Evolutionary conservation across 2,797 vertebrate genomes (phyloP).

Genomic region (Australoheros facetus): DNA sequence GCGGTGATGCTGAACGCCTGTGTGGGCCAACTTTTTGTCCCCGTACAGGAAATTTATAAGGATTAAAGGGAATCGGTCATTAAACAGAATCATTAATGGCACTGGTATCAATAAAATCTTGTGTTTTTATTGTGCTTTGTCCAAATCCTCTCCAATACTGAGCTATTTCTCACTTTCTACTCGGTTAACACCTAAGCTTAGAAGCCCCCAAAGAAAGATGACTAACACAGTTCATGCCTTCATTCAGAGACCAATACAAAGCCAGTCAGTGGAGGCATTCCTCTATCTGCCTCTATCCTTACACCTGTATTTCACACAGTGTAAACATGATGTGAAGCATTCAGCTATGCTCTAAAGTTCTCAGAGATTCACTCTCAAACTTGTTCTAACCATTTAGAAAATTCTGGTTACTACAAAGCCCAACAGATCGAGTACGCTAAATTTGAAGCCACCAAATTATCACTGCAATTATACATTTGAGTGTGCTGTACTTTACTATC

Average conservation of each 20-base stretch:
- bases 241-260: not conserved
- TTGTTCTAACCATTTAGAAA: not conserved
- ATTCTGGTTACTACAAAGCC: not conserved
- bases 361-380: not conserved
- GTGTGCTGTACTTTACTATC: not conserved
- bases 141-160: not conserved
- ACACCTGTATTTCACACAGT: not conserved
- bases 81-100: not conserved
- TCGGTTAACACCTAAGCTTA: not conserved
- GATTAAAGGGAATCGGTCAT: too few species aligned
- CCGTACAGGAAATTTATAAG: too few species aligned
- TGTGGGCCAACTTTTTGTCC: too few species aligned
- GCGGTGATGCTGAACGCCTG: too few species aligned
- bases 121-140: not conserved
- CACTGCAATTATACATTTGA: too few species aligned
- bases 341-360: not conserved
- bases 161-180: not conserved
- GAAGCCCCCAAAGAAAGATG: not conserved
- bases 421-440: not conserved
- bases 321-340: not conserved
- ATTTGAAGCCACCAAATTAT: not conserved
- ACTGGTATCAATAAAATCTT: not conserved
- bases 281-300: fast-evolving
- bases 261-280: not conserved
- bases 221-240: not conserved